Evolutionary conservation across 1,140 invertebrate genomes (phyloP).

Genomic region (Dryas iulia): DNA sequence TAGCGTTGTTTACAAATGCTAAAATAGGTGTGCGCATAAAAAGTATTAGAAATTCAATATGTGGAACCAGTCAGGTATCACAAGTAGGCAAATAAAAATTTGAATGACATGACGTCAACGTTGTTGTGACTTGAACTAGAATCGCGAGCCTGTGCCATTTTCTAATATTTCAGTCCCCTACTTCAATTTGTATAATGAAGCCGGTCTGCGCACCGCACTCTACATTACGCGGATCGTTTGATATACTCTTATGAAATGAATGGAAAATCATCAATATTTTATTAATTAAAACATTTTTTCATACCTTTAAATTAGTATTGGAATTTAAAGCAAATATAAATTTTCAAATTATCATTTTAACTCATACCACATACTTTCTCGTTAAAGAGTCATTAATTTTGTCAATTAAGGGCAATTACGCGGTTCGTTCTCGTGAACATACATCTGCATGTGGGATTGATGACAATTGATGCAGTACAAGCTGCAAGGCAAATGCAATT

Average conservation of each 20-base stretch:
- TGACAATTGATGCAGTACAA: constrained; percentile 55
- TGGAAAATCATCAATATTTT: background rate
- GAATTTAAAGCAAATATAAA: too few relatives aligned
- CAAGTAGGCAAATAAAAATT: background rate
- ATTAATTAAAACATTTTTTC: background rate
- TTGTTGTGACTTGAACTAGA: background rate
- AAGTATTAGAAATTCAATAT: background rate
- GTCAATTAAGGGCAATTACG: constrained; percentile 72
- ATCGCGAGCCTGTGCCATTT: background rate
- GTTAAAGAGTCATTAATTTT: constrained; percentile 42
- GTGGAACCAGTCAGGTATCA: background rate
- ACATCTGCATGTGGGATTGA: constrained; percentile 36
- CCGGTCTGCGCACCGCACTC: background rate
- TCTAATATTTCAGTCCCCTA: background rate
- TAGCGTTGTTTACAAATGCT: background rate
- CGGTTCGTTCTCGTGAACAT: constrained; percentile 42
- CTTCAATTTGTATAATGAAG: background rate
- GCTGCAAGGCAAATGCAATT: constrained; percentile 68
- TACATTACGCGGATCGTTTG: background rate
- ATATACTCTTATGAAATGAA: background rate
- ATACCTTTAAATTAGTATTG: background rate
- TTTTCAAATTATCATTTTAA: background rate
- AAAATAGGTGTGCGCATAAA: background rate
- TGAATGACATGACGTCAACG: background rate
- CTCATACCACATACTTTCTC: constrained; percentile 27